phyloP scores from a whole-genome alignment of 1,140 invertebrate species.

The Ridgeia piscesae region DNA sequence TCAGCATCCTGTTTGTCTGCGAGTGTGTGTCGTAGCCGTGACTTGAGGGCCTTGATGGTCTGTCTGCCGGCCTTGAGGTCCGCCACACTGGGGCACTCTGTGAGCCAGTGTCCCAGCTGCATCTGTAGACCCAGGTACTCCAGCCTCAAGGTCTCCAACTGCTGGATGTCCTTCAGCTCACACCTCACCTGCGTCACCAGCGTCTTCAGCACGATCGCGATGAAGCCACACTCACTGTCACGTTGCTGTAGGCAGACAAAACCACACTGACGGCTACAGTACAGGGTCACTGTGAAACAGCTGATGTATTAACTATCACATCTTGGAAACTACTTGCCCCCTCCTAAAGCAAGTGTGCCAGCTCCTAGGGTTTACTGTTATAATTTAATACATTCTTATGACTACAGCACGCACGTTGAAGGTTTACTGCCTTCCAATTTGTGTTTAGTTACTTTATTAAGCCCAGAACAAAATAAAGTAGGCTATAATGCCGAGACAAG shows the following conservation, averaged over 20 bases:
- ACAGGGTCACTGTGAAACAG: too few relatives aligned
- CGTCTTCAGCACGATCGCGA: constrained; percentile 36
- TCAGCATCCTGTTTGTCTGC: constrained; percentile 44
- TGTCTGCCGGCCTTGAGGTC: constrained; percentile 33
- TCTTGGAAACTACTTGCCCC: too few relatives aligned
- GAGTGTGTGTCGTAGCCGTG: constrained; percentile 41
- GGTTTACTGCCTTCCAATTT: too few relatives aligned
- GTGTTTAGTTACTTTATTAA: too few relatives aligned
- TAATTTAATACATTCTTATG: too few relatives aligned
- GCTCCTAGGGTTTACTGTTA: too few relatives aligned
- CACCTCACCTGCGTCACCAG: constrained; percentile 35
- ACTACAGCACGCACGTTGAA: too few relatives aligned
- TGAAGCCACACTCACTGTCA: constrained; percentile 24
- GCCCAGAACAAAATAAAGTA: too few relatives aligned
- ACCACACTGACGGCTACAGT: not conserved
- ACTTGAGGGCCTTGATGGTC: constrained; percentile 39
- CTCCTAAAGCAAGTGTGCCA: too few relatives aligned
- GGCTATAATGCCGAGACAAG: too few relatives aligned
- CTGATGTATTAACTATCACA: too few relatives aligned
- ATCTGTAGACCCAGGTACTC: constrained; percentile 34
- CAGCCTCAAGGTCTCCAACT: constrained; percentile 29
- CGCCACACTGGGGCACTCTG: constrained; percentile 33
- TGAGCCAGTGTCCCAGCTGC: constrained; percentile 38
- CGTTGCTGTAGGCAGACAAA: not conserved
- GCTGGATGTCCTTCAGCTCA: constrained; percentile 34